phyloP scores from a whole-genome alignment of 1,140 invertebrate genomes.

The Zaprionus ornatus region DNA sequence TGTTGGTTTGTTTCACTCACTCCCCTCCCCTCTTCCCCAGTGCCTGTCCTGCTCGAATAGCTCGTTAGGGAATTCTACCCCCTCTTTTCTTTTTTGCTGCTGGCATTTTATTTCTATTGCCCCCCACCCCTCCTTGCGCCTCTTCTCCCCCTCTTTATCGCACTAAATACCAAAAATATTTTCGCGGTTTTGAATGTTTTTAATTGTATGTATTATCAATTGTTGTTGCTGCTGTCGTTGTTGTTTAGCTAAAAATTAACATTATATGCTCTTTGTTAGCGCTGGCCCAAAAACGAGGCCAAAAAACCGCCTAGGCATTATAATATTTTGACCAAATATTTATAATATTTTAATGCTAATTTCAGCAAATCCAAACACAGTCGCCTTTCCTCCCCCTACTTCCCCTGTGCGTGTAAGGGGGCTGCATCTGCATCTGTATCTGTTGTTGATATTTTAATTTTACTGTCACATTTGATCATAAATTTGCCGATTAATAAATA shows the following conservation, averaged over 20 bases:
- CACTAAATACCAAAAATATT: slow-evolving; percentile 55
- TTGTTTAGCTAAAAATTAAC: slow-evolving; percentile 53
- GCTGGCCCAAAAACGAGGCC: slow-evolving; percentile 31
- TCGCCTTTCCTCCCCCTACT: slow-evolving; percentile 16
- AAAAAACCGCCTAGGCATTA: slow-evolving; percentile 19
- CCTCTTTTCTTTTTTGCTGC: slow-evolving; percentile 38
- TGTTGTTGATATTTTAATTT: slow-evolving; percentile 80
- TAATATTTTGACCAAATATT: slow-evolving; percentile 79
- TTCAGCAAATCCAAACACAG: slow-evolving; percentile 66
- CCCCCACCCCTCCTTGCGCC: neutral
- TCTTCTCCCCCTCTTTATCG: neutral
- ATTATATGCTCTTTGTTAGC: slow-evolving; percentile 66
- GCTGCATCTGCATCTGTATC: slow-evolving; percentile 47
- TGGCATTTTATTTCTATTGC: slow-evolving; percentile 34
- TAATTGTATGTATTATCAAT: slow-evolving; percentile 67
- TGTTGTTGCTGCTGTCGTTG: slow-evolving; percentile 12
- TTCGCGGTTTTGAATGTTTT: slow-evolving; percentile 73
- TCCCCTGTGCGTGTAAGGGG: no score
- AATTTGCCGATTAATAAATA: slow-evolving; percentile 78
- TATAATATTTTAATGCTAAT: slow-evolving; percentile 82
- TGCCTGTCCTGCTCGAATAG: slow-evolving; percentile 16
- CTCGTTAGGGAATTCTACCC: slow-evolving; percentile 49
- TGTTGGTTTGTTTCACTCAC: slow-evolving; percentile 47
- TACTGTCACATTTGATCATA: slow-evolving; percentile 78
- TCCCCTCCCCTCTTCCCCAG: neutral